A percentile compares a stretch with the other conserved stretches of the same genome.
These are phyloP conservation scores for Drosophila lacertosa DNA, from an alignment of 1,140 invertebrate species.

Conservation along the genomic window DNA sequence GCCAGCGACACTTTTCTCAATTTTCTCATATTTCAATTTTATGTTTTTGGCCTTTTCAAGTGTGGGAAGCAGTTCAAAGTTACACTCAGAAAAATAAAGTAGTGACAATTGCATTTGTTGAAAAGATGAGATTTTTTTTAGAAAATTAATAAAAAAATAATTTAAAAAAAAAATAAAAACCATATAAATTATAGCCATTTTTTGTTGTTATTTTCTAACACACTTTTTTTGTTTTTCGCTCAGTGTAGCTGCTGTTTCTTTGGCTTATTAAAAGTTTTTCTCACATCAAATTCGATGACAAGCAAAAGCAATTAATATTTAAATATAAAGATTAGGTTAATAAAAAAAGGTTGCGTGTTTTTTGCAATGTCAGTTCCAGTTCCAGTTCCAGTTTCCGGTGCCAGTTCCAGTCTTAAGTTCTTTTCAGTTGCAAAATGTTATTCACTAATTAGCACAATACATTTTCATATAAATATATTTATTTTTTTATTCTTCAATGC, in stretches of 20 bases:
- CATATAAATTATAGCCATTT: no score
- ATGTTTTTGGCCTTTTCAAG: slow-evolving; percentile 1
- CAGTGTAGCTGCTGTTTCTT: no score
- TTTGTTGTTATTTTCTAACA: no score
- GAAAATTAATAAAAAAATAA: no score
- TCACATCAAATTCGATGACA: slow-evolving; percentile 24
- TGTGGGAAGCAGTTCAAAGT: slow-evolving; percentile 4
- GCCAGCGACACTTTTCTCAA: slow-evolving; percentile 32
- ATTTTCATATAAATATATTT: no score
- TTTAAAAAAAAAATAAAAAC: no score
- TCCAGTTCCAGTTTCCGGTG: neutral
- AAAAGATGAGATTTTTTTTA: no score
- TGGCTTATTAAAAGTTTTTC: no score
- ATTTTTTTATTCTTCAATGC: slow-evolving; percentile 48
- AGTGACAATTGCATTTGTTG: no score
- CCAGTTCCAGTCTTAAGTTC: neutral
- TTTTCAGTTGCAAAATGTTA: slow-evolving; percentile 60
- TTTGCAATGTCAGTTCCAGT: neutral
- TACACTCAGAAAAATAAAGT: no score
- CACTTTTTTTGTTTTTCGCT: slow-evolving; percentile 14
- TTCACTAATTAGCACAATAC: slow-evolving; percentile 62
- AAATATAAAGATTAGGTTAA: slow-evolving; percentile 29
- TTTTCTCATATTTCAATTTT: slow-evolving; percentile 2
- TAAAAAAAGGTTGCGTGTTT: slow-evolving; percentile 44
- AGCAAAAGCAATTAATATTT: slow-evolving; percentile 58